A percentile compares a stretch with the other conserved stretches of the same genome.
Conservation (phyloP, 1,140 invertebrate genomes). For the Macrobrachium nipponense region DNA sequence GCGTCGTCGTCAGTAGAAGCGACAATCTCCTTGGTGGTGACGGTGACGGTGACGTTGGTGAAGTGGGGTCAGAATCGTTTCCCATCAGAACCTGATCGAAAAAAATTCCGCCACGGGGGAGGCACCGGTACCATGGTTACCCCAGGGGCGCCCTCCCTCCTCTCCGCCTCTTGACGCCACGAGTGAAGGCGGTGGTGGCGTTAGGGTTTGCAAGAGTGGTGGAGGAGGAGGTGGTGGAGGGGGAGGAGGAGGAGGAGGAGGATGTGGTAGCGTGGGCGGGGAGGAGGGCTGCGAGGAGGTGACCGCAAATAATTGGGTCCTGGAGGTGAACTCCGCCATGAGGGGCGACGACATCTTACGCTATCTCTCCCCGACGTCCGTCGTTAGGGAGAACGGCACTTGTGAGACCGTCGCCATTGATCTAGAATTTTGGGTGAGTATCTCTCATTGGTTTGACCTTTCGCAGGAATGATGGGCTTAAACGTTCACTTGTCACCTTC, state of each 20-base stretch:
- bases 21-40: too few species aligned
- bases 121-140: neutral
- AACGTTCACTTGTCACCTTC: too few species aligned
- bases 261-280: neutral
- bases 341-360: conserved; percentile 13
- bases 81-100: too few species aligned
- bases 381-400: conserved; percentile 26
- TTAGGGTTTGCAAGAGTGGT: neutral
- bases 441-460: neutral
- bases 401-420: conserved; percentile 27
- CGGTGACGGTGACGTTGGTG: too few species aligned
- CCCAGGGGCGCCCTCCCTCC: neutral
- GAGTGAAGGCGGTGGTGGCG: neutral
- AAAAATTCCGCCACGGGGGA: conserved; percentile 1
- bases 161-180: conserved; percentile 3
- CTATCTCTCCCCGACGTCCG: conserved; percentile 14
- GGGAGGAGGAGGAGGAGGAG: conserved; percentile 3
- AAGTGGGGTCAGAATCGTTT: too few species aligned
- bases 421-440: conserved; percentile 31
- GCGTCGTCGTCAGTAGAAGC: too few species aligned
- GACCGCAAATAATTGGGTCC: neutral
- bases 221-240: conserved; percentile 6
- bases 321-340: conserved; percentile 3
- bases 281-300: neutral
- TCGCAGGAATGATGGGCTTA: neutral